These are phyloP conservation scores for Dryomyza anilis DNA, from an alignment of 2,888 invertebrate species.

Conservation along the genomic window DNA sequence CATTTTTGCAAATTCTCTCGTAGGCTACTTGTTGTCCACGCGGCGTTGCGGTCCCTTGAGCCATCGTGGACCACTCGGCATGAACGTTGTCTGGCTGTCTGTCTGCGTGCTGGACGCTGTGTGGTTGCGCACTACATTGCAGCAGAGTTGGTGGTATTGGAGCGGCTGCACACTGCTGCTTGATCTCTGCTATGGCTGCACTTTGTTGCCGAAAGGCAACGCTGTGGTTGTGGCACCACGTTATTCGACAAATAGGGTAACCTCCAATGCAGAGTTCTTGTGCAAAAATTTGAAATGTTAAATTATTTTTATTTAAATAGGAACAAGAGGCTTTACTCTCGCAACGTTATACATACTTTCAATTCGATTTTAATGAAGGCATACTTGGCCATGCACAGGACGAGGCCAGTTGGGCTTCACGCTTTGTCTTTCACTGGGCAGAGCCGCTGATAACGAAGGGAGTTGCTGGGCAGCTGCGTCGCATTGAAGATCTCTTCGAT, in stretches of 20 bases:
- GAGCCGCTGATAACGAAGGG: constrained; percentile 84
- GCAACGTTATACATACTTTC: constrained; percentile 68
- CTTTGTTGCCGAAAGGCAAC: constrained; percentile 69
- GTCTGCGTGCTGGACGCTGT: constrained; percentile 72
- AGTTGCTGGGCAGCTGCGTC: constrained; percentile 70
- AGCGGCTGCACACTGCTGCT: constrained; percentile 68
- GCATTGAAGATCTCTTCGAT: constrained; percentile 83
- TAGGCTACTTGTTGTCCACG: constrained; percentile 66
- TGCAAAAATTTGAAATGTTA: background rate
- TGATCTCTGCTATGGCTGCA: constrained; percentile 72
- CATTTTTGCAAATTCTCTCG: constrained; percentile 16
- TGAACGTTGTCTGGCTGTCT: constrained; percentile 73
- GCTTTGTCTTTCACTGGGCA: constrained; percentile 87
- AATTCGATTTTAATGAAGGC: constrained; percentile 70
- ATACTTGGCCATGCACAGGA: constrained; percentile 85
- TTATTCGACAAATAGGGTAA: constrained; percentile 25
- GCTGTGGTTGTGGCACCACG: constrained; percentile 54
- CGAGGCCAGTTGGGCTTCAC: constrained; percentile 71
- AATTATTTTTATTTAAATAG: constrained; percentile 51
- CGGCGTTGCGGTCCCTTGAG: constrained; percentile 69
- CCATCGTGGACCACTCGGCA: constrained; percentile 74
- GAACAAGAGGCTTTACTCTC: constrained; percentile 69
- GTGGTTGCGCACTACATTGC: constrained; percentile 70
- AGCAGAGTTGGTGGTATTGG: constrained; percentile 66
- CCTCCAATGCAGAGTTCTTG: background rate